Base-by-base conservation (phyloP, 2,797 vertebrate genomes). In the Pangasius mekongensis region DNA sequence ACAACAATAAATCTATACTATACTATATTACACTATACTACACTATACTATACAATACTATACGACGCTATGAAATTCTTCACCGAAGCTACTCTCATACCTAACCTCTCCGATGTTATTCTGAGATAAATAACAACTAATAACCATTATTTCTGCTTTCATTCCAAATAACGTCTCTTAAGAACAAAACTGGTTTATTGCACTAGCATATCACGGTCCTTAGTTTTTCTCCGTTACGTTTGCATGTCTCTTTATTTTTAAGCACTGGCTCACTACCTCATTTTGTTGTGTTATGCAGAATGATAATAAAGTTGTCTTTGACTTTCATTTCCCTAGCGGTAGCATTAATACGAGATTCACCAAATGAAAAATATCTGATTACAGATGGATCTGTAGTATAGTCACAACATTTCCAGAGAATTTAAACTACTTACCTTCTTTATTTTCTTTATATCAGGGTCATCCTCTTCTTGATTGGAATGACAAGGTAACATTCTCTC, bases 401-500 rank as follows among this genome's bases (percentile, higher is more conserved):
- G 20, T 66, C 49, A 39, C 22, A 13, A 18, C 36, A 49, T 24
- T 2, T 24, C 20, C 33, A 73, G 47, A 66, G 74, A 54, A 43
- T 43, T 30, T 3, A 67, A n/a, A 49, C 27, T 3, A 49, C 16
- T 90, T 94, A 98, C 98, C 98, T 98, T 99, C 92, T 99, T 99
- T 89, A 99, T 99, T 94, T 99, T 99, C 92, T 98, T 99, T 76
- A 99, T 98, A 86, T 99, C 98, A 0, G 97, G 97, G 89, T 99
- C 97, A 73, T 99, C 98, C 33, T 99, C 98, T 67, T 99, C 98
- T 85, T 96, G 97, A 93, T 96, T 96, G 92, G 92, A 95, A 89
- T 97, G 97, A 92, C 94, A 95, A 22, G 97, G 97, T 82, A 93
- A 91, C 96, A 98, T 96, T 89, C 95, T 95, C 92, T 98, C 98